phyloP scores from a whole-genome alignment of 1,140 invertebrate species.

The Drosophila cardini region DNA sequence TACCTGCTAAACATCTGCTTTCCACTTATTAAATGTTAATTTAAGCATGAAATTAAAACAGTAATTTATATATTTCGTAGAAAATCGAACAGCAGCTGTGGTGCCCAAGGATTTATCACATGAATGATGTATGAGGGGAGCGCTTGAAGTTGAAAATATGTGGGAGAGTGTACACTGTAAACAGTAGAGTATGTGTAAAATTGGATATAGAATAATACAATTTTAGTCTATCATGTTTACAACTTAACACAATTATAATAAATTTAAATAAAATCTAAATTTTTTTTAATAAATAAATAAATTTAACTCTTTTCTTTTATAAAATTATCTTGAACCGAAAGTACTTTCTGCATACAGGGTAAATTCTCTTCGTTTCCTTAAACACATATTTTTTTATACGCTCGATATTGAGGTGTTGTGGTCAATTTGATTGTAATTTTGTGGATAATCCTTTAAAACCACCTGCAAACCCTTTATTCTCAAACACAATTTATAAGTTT shows the following conservation, averaged over 20 bases:
- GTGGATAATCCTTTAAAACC: constrained; percentile 17
- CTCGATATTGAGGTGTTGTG: not conserved
- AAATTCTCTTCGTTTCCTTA: no score
- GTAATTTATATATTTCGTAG: constrained; percentile 64
- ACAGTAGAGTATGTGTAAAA: not conserved
- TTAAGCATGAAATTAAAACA: constrained; percentile 82
- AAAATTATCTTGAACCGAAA: no score
- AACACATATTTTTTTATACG: not conserved
- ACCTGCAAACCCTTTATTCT: constrained; percentile 26
- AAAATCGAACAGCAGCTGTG: constrained; percentile 23
- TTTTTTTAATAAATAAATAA: no score
- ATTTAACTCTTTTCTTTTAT: no score
- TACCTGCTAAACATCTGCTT: constrained; percentile 1
- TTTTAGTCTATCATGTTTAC: no score
- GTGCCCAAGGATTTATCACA: constrained; percentile 23
- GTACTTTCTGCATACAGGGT: no score
- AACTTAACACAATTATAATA: no score
- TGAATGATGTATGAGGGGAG: constrained; percentile 49
- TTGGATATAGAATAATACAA: no score
- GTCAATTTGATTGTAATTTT: constrained; percentile 11
- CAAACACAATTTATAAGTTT: constrained; percentile 34
- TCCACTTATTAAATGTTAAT: constrained; percentile 75
- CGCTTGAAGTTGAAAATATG: not conserved
- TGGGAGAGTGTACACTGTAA: not conserved
- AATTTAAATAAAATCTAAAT: no score